Percentiles rank a stretch among this genome's conserved stretches.
These are phyloP conservation scores for Trichopoda pennipes DNA, from an alignment of 2,888 invertebrate genomes.

Conservation along the genomic window DNA sequence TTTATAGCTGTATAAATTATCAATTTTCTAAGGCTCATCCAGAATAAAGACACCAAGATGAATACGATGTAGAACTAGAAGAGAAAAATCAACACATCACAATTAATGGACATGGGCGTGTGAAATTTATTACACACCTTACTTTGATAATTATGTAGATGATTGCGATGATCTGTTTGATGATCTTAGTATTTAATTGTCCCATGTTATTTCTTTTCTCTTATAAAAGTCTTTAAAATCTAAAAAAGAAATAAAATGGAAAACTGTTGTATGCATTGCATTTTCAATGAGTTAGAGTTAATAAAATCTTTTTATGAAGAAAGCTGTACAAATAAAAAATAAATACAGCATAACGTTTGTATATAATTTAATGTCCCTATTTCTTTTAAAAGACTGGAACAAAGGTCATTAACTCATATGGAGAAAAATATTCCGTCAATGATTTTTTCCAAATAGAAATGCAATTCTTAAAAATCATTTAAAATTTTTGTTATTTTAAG, in stretches of 20 bases:
- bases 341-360: constrained; percentile 27
- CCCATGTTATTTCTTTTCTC: constrained; percentile 43
- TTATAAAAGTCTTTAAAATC: constrained; percentile 23
- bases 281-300: constrained; percentile 55
- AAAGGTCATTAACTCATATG: constrained; percentile 55
- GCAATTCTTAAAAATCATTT: background rate
- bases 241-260: constrained; percentile 19
- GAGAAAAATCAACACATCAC: constrained; percentile 29
- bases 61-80: too few relatives aligned
- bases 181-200: constrained; percentile 57
- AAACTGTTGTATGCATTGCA: constrained; percentile 44
- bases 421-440: constrained; percentile 35
- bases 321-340: constrained; percentile 12
- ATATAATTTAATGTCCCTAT: constrained; percentile 23
- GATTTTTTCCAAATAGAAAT: constrained; percentile 34
- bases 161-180: constrained; percentile 48
- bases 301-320: background rate
- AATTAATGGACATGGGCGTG: constrained; percentile 53
- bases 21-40: constrained; percentile 17
- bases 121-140: constrained; percentile 54
- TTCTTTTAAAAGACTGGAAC: background rate
- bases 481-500: too few relatives aligned
- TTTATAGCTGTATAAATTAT: constrained; percentile 55
- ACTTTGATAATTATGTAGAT: constrained; percentile 21
- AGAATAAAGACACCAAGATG: background rate